phyloP scores from a whole-genome alignment of 2,113 vertebrate species.

The Labeo catla region DNA sequence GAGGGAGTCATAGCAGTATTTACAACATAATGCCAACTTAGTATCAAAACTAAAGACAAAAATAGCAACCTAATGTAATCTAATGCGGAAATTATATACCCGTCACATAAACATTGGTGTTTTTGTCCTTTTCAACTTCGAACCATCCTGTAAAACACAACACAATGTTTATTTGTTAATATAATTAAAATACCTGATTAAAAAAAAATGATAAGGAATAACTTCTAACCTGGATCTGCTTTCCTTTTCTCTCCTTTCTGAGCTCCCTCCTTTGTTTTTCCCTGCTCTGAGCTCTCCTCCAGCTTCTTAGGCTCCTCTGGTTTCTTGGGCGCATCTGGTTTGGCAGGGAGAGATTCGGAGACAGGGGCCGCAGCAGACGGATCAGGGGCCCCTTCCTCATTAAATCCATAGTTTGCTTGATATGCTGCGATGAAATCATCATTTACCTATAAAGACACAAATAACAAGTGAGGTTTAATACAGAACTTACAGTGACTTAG shows the following conservation, averaged over 20 bases:
- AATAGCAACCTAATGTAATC: neutral
- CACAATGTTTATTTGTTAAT: neutral
- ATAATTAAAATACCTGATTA: neutral
- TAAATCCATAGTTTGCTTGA: constrained; percentile 93
- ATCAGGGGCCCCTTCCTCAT: constrained; percentile 73
- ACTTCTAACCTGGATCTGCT: constrained; percentile 79
- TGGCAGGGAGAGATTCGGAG: constrained; percentile 55
- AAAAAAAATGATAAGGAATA: neutral
- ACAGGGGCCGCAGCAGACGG: constrained; percentile 58
- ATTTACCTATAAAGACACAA: constrained; percentile 81
- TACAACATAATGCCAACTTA: neutral
- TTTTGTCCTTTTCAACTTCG: constrained; percentile 90
- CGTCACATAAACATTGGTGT: constrained; percentile 95
- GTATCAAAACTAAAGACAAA: neutral
- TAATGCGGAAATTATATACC: constrained; percentile 73
- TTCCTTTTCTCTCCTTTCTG: constrained; percentile 91
- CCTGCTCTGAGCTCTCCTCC: constrained; percentile 51
- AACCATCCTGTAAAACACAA: constrained; percentile 86
- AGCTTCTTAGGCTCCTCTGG: constrained; percentile 57
- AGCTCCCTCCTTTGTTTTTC: constrained; percentile 74
- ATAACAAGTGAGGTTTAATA: constrained; percentile 1
- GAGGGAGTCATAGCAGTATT: neutral
- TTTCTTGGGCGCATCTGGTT: constrained; percentile 63
- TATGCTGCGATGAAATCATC: constrained; percentile 95
- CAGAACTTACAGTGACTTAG: neutral